Percentiles rank a stretch among this genome's conserved stretches.
Evolutionary conservation across 2,113 vertebrate genomes (phyloP).

Genomic region (Alces alces): DNA sequence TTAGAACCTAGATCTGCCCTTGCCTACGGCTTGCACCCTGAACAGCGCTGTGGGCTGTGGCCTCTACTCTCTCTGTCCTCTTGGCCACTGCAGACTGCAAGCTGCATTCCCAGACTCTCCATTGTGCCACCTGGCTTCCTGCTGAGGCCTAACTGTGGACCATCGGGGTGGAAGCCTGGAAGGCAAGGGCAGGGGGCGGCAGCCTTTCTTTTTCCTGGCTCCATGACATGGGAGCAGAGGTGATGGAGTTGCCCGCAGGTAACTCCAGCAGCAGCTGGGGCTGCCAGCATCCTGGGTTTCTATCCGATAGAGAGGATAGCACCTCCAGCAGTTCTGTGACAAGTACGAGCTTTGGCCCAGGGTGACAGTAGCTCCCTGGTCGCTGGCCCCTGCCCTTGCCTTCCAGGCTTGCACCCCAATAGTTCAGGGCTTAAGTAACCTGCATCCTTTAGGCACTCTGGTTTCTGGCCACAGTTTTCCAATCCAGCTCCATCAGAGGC

Average conservation of each 20-base stretch:
- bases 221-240: not conserved
- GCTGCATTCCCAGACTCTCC: not conserved
- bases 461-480: not conserved
- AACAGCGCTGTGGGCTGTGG: not conserved
- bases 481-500: not conserved
- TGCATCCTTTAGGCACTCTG: not conserved
- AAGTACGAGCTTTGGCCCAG: not conserved
- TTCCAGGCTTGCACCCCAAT: not conserved
- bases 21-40: accelerated
- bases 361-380: not conserved
- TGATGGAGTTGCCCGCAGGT: not conserved
- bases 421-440: not conserved
- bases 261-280: not conserved
- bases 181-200: not conserved
- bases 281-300: not conserved
- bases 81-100: not conserved
- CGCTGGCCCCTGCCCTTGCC: not conserved
- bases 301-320: not conserved
- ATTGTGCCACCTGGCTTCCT: not conserved
- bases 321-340: not conserved
- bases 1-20: not conserved
- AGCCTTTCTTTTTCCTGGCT: not conserved
- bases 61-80: not conserved
- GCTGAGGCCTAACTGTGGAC: not conserved
- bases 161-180: not conserved